phyloP scores from a whole-genome alignment of 2,797 vertebrate genomes.

The Sciaenops ocellatus region DNA sequence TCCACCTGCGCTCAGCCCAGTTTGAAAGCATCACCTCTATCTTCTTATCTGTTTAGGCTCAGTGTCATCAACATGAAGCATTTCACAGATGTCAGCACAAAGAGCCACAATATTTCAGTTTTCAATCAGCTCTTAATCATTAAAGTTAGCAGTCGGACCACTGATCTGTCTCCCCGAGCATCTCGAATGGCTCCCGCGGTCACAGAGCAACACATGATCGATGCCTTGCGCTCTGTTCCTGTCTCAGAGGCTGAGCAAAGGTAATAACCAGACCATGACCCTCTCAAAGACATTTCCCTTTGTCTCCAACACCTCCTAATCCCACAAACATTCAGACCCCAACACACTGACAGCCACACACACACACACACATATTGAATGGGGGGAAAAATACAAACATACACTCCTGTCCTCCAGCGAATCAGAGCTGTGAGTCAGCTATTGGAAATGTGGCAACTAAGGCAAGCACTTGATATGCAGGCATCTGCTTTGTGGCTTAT shows the following conservation, averaged over 20 bases:
- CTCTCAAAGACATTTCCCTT: constrained; percentile 61
- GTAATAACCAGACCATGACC: constrained; percentile 67
- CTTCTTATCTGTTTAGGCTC: constrained; percentile 9
- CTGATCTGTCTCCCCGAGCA: constrained; percentile 55
- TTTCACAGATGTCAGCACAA: constrained; percentile 27
- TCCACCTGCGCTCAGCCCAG: neutral
- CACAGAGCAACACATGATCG: constrained; percentile 68
- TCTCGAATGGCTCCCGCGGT: constrained; percentile 40
- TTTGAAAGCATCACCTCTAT: neutral
- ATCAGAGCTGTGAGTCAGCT: constrained; percentile 77
- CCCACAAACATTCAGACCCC: constrained; percentile 31
- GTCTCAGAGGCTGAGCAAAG: constrained; percentile 62
- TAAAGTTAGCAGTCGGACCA: constrained; percentile 45
- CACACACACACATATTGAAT: neutral
- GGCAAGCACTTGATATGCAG: constrained; percentile 80
- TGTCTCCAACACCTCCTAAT: constrained; percentile 59
- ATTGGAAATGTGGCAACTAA: constrained; percentile 79
- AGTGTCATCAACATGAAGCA: neutral
- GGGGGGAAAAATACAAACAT: constrained; percentile 26
- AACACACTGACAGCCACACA: constrained; percentile 32
- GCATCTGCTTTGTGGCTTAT: constrained; percentile 86
- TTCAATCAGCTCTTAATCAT: constrained; percentile 65
- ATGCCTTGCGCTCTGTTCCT: constrained; percentile 59
- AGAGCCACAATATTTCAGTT: constrained; percentile 47
- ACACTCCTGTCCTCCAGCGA: constrained; percentile 51